Conservation (phyloP, 2,888 invertebrate species). For the Scaptomyza tumidula region DNA sequence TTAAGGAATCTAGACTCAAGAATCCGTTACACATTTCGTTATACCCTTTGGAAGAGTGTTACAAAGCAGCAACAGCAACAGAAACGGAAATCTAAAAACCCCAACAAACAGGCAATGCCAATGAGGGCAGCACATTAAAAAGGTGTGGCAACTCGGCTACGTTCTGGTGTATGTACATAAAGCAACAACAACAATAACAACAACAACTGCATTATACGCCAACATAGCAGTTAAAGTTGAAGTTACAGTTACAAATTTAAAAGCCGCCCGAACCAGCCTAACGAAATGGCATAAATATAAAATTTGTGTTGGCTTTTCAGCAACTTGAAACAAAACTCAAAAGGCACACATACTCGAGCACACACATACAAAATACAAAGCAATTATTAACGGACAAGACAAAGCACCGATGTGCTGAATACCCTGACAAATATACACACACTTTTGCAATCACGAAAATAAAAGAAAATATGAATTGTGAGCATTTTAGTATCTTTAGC, state of each 20-base stretch:
- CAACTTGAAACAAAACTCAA: conserved; percentile 50
- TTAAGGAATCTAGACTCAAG: neutral
- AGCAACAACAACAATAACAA: conserved; percentile 25
- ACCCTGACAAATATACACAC: conserved; percentile 11
- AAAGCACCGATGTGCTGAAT: conserved; percentile 11
- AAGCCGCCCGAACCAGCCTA: conserved; percentile 41
- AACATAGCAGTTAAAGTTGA: conserved; percentile 54
- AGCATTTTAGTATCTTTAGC: too few relatives aligned
- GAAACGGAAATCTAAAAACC: conserved; percentile 34
- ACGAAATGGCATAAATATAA: conserved; percentile 41
- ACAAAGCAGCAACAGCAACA: conserved; percentile 4
- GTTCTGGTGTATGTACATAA: conserved; percentile 45
- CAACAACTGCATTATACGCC: conserved; percentile 47
- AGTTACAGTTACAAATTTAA: conserved; percentile 64
- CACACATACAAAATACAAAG: neutral
- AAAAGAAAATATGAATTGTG: too few relatives aligned
- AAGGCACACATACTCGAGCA: conserved; percentile 10
- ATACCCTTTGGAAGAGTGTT: conserved; percentile 6
- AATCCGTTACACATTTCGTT: neutral
- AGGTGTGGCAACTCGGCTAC: conserved; percentile 67
- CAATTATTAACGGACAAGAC: neutral
- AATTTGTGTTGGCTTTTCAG: conserved; percentile 59
- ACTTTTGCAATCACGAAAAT: neutral
- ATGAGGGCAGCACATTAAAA: conserved; percentile 59
- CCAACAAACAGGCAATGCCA: conserved; percentile 45